phyloP scores from a whole-genome alignment of 2,113 vertebrate species.

The Archilochus colubris region DNA sequence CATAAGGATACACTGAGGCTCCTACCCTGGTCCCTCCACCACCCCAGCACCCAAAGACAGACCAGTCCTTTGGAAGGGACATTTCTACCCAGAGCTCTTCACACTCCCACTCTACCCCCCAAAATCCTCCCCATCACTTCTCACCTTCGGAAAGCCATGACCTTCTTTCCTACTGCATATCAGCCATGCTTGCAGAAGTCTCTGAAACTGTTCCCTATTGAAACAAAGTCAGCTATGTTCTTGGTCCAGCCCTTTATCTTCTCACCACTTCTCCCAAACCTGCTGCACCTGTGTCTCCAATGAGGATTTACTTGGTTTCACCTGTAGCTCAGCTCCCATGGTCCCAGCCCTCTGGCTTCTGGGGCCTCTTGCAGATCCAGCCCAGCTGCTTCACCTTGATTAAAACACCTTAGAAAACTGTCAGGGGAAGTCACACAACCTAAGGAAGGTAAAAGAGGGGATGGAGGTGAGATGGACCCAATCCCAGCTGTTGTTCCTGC shows the following conservation, averaged over 20 bases:
- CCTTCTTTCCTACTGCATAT: accelerated
- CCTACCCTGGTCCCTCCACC: neutral
- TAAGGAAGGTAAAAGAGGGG: neutral
- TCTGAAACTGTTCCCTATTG: accelerated
- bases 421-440: neutral
- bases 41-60: neutral
- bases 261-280: neutral
- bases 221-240: accelerated
- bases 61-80: neutral
- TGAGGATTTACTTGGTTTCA: neutral
- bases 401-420: neutral
- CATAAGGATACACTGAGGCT: neutral
- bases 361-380: neutral
- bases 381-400: neutral
- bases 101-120: accelerated
- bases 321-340: neutral
- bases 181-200: accelerated
- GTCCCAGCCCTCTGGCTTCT: neutral
- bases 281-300: neutral
- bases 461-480: neutral
- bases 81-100: neutral
- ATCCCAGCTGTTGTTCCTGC: neutral
- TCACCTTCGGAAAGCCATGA: accelerated
- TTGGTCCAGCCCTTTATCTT: neutral
- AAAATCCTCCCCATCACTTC: neutral